phyloP scores from a whole-genome alignment of 2,113 vertebrate genomes.

The Periophthalmodon schlosseri region DNA sequence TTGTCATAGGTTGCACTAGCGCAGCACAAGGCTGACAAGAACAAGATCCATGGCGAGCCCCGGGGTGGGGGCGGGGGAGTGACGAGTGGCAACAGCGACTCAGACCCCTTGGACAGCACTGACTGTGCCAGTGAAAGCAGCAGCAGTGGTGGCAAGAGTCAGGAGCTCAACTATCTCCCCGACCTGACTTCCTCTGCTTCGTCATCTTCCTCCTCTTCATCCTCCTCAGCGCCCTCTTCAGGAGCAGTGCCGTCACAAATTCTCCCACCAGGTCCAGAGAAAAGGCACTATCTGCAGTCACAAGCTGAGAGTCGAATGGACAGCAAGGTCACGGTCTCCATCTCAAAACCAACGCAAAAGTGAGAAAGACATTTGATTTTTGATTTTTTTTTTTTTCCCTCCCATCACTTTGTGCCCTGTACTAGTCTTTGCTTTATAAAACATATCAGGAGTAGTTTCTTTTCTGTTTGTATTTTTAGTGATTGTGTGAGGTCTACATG shows the following conservation, averaged over 20 bases:
- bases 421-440: not conserved
- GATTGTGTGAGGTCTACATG: not conserved
- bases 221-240: constrained; percentile 74
- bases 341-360: constrained; percentile 86
- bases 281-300: constrained; percentile 80
- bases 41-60: constrained; percentile 94
- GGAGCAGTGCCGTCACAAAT: constrained; percentile 75
- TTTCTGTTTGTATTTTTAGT: not conserved
- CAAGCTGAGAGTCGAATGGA: constrained; percentile 81
- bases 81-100: constrained; percentile 91
- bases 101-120: constrained; percentile 93
- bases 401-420: too few relatives aligned
- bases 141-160: constrained; percentile 91
- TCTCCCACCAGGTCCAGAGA: constrained; percentile 76
- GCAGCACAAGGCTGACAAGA: constrained; percentile 97
- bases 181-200: constrained; percentile 85
- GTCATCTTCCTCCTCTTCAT: constrained; percentile 73
- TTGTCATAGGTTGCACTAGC: constrained; percentile 84
- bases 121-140: constrained; percentile 97
- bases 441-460: not conserved
- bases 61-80: constrained; percentile 87
- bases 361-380: constrained; percentile 48
- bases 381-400: too few relatives aligned
- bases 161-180: constrained; percentile 85
- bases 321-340: constrained; percentile 83